Conservation (phyloP, 2,797 vertebrate species). For the Parotocinclus haroldoi region DNA sequence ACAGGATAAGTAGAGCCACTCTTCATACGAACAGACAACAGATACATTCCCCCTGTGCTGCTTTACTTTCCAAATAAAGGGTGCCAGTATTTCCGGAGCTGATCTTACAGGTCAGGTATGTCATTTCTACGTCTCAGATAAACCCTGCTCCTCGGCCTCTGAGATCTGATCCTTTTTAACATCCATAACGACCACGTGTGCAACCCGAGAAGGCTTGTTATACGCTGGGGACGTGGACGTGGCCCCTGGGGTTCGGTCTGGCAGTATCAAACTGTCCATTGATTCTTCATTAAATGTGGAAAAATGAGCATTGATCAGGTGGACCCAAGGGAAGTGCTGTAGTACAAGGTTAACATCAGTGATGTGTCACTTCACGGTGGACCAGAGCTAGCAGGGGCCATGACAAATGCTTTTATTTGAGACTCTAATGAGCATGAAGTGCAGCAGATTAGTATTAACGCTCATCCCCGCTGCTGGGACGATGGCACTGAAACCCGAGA, state of each 20-base stretch:
- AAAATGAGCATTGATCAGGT: constrained; percentile 62
- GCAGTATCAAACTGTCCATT: constrained; percentile 38
- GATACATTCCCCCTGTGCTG: too few relatives aligned
- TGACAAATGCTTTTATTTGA: neutral
- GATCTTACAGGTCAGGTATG: too few relatives aligned
- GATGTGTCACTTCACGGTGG: constrained; percentile 24
- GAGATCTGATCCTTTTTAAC: constrained; percentile 9
- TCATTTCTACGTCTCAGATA: neutral
- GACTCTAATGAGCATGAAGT: neutral
- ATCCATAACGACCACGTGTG: constrained; percentile 21
- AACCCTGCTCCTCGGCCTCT: neutral
- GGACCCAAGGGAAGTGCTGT: constrained; percentile 51
- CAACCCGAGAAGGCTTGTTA: constrained; percentile 24
- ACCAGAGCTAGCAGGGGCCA: constrained; percentile 21
- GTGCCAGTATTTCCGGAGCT: too few relatives aligned
- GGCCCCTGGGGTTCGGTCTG: constrained; percentile 39
- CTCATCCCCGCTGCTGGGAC: constrained; percentile 43
- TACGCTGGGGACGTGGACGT: constrained; percentile 25
- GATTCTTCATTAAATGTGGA: constrained; percentile 53
- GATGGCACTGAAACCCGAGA: constrained; percentile 54
- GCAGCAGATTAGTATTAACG: constrained; percentile 1
- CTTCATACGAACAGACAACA: too few relatives aligned
- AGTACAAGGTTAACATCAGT: constrained; percentile 56
- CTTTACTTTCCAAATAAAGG: too few relatives aligned
- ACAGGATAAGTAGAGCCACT: too few relatives aligned